phyloP scores from a whole-genome alignment of 1,140 invertebrate genomes.

The Phymastichus coffea region DNA sequence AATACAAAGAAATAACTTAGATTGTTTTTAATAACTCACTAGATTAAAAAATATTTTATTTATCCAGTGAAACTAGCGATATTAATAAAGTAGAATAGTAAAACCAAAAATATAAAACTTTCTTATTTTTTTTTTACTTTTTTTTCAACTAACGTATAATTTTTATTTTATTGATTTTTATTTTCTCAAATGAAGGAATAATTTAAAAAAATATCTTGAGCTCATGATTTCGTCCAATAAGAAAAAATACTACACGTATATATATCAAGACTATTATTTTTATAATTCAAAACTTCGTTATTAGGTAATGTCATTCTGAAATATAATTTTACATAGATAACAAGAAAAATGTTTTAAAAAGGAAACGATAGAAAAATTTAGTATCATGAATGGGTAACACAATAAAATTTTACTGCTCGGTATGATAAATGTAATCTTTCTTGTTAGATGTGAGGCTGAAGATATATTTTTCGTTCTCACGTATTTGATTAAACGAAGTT shows the following conservation, averaged over 20 bases:
- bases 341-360: too few relatives aligned
- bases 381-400: background rate
- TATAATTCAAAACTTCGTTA: slow-evolving; percentile 20
- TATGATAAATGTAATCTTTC: background rate
- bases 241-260: background rate
- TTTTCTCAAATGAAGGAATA: slow-evolving; percentile 12
- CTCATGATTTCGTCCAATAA: background rate
- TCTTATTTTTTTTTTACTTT: slow-evolving; percentile 1
- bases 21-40: slow-evolving; percentile 22
- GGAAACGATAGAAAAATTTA: slow-evolving; percentile 18
- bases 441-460: background rate
- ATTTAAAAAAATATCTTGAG: slow-evolving; percentile 18
- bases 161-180: too few relatives aligned
- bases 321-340: slow-evolving; percentile 4
- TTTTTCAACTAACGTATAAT: slow-evolving; percentile 14
- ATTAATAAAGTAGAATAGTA: slow-evolving; percentile 1
- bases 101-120: slow-evolving; percentile 4
- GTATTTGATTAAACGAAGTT: slow-evolving; percentile 17
- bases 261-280: slow-evolving; percentile 10
- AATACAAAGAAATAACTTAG: slow-evolving; percentile 30
- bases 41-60: background rate
- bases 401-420: background rate
- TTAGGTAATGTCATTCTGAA: background rate
- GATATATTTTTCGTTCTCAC: too few relatives aligned
- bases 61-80: background rate